A percentile compares a stretch with the other conserved stretches of the same genome.
Evolutionary conservation across 2,888 invertebrate species (phyloP).

Genomic region (Netelia virgata): DNA sequence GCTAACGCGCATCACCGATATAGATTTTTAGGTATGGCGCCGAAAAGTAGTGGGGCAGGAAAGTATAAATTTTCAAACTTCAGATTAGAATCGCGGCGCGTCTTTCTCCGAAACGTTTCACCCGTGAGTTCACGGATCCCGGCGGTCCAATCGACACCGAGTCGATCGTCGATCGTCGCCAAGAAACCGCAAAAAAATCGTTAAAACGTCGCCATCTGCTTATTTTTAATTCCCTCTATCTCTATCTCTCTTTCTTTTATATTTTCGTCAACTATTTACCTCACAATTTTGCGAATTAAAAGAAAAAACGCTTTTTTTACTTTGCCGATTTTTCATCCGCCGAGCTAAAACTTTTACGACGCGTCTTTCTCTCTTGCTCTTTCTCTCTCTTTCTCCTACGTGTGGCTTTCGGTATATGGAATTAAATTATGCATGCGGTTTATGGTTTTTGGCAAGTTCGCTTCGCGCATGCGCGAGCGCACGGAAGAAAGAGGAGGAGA

Average conservation of each 20-base stretch:
- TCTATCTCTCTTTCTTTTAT: conserved; percentile 26
- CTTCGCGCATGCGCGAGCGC: conserved; percentile 31
- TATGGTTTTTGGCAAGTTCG: conserved; percentile 56
- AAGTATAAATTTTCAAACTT: conserved; percentile 80
- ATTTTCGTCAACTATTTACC: conserved; percentile 4
- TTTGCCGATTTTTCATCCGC: conserved; percentile 41
- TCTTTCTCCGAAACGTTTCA: conserved; percentile 43
- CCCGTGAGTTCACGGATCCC: conserved; percentile 16
- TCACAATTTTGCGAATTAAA: background rate
- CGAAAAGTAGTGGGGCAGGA: conserved; percentile 80
- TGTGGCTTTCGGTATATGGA: conserved; percentile 17
- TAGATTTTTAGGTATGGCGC: conserved; percentile 78
- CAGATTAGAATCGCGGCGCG: conserved; percentile 80
- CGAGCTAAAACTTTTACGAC: conserved; percentile 53
- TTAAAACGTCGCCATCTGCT: background rate
- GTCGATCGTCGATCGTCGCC: conserved; percentile 69
- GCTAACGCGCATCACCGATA: conserved; percentile 68
- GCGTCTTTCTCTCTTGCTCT: background rate
- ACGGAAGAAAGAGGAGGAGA: conserved; percentile 12
- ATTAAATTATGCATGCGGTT: conserved; percentile 63
- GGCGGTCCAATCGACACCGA: conserved; percentile 33
- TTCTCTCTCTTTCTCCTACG: background rate
- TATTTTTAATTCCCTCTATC: conserved; percentile 13
- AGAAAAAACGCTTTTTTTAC: conserved; percentile 37
- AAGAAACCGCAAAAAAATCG: conserved; percentile 53